These are phyloP conservation scores for pig (Sus scrofa) DNA, from an alignment of 2,113 vertebrate genomes.

Conservation along the genomic window DNA sequence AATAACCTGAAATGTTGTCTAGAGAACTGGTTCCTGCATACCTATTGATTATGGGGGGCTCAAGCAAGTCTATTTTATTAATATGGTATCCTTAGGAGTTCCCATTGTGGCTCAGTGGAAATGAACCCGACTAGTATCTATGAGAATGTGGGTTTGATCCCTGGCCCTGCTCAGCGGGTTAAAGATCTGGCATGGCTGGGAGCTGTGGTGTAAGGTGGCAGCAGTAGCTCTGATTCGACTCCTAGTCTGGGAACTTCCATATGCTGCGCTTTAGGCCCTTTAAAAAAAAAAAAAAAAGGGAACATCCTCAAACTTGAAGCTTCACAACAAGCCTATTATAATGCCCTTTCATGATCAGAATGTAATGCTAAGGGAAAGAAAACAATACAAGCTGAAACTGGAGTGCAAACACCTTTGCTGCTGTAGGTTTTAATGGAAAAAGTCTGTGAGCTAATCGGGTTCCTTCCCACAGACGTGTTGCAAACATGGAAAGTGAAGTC, in stretches of 20 bases:
- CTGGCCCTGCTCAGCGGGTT: too few species aligned
- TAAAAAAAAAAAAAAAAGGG: too few species aligned
- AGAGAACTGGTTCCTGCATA: constrained; percentile 15
- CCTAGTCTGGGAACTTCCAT: too few species aligned
- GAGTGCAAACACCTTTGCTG: constrained; percentile 56
- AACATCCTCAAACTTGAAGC: neutral
- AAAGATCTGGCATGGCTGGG: too few species aligned
- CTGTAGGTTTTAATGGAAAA: constrained; percentile 23
- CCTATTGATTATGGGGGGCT: constrained; percentile 10
- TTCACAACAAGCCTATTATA: constrained; percentile 33
- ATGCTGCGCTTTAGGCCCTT: too few species aligned
- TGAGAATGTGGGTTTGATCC: too few species aligned
- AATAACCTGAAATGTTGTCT: constrained; percentile 64
- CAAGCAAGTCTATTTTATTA: constrained; percentile 39
- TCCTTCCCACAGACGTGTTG: constrained; percentile 56
- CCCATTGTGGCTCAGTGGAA: too few species aligned
- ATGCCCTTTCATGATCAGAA: constrained; percentile 37
- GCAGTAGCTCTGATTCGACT: too few species aligned
- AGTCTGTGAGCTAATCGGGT: neutral
- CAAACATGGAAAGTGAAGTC: constrained; percentile 25
- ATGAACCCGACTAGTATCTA: too few species aligned
- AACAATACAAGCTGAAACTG: neutral
- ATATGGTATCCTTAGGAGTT: neutral
- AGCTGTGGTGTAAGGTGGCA: too few species aligned
- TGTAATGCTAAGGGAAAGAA: neutral